Base-by-base conservation (phyloP, 2,797 vertebrate species). In the Myotis planiceps region DNA sequence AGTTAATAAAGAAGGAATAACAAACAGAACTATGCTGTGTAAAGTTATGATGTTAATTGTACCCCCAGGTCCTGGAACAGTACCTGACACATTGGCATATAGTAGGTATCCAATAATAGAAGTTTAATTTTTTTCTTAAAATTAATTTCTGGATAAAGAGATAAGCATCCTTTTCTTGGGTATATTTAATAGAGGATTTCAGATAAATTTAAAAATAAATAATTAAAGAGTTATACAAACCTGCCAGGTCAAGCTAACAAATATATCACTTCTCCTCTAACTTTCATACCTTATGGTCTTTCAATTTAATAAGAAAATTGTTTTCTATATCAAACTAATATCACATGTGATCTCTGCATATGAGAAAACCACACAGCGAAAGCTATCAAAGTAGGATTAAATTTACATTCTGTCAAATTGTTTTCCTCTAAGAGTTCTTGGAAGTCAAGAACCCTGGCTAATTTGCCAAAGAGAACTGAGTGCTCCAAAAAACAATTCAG, bases 301-400 rank as follows among this genome's bases (percentile, higher is more conserved):
- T 84, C 63, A 87, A 21, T 69, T 81, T 95, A 23, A 69, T 34
- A 74, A 90, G 65, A 79, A 83, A 85, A 76, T 45, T 80, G 23
- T 88, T 95, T 92, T 71, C 25, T 90, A 90, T 90, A 37, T 21
- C 32, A 95, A 96, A 78, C 16, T 78, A 82, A 84, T 85, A 88
- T 68, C 27, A 79, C 94, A 72, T 37, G 19, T 45, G 32, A 86
- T 86, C 16, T 58, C 42, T 42, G 23, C 2, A 78, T 76, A 83
- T 71, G 32, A 60, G 42, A 85, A 96, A 95, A 79, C 2, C 37
- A 79, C 25, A 83, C 0, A 85, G 25, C 0, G 0, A 4, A 85
- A 86, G 68, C 32, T 79, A 83, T 79, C 74, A 65, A 79, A 75
- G n/a, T 82, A 78, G 29, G 21, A 83, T 47, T 94, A 93, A 88